phyloP scores from a whole-genome alignment of 2,797 vertebrate genomes.

The Hyperoplus immaculatus region DNA sequence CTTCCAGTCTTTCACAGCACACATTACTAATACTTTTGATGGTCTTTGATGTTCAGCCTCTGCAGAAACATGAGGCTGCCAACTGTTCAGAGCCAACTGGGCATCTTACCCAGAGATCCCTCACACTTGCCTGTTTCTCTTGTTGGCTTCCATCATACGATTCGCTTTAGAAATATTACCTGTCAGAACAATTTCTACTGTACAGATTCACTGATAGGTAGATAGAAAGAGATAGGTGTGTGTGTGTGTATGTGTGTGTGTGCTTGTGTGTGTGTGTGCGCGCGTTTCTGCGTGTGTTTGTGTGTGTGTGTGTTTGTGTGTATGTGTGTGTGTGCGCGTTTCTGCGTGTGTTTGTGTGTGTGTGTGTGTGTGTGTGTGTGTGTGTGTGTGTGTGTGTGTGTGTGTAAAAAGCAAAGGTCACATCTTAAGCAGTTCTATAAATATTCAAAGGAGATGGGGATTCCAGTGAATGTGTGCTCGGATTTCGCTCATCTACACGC shows the following conservation, averaged over 20 bases:
- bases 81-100: constrained; percentile 59
- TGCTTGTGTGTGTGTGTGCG: too few species aligned
- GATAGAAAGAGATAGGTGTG: background rate
- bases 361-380: background rate
- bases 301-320: too few species aligned
- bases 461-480: constrained; percentile 56
- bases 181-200: constrained; percentile 53
- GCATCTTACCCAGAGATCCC: constrained; percentile 48
- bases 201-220: constrained; percentile 2
- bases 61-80: constrained; percentile 66
- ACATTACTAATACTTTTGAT: constrained; percentile 44
- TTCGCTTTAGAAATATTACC: constrained; percentile 58
- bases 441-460: constrained; percentile 72
- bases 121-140: constrained; percentile 39
- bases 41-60: constrained; percentile 68
- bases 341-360: too few species aligned
- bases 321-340: too few species aligned
- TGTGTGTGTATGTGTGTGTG: background rate
- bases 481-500: constrained; percentile 51
- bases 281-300: too few species aligned
- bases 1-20: constrained; percentile 35
- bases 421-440: constrained; percentile 74
- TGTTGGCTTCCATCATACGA: constrained; percentile 41
- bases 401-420: constrained; percentile 68
- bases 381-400: background rate